Evolutionary conservation across 1,140 invertebrate species (phyloP), one percentile per base, ranked within the genome.

Genomic region (Drosophila auraria): DNA sequence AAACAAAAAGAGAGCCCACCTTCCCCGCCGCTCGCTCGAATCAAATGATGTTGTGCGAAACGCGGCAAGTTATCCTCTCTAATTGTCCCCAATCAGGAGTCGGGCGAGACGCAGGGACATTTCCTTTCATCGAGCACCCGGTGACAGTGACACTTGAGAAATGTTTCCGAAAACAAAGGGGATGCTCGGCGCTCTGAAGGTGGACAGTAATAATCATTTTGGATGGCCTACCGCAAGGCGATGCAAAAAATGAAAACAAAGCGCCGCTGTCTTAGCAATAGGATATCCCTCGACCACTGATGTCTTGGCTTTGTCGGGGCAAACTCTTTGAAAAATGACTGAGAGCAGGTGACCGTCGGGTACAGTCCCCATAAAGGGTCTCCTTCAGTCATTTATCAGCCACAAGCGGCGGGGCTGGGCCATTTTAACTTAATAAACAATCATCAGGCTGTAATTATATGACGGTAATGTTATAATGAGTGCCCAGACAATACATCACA

Each of bases 401-500:
- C 57, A 27, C 36, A 73, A 36, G 61, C 59, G 57, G 25, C 57
- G 62, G 36, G 77, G 20, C 57, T 59, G 36, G 80, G 65, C 64
- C 72, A 75, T 89, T 83, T 73, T 80, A 89, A 77, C 81, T 89
- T 89, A 84, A 89, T 89, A 89, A 89, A 84, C 78, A 89, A 89
- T 83, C 87, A 89, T 89, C 80, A 81, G 84, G 62, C 84, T 72
- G 84, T 89, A 89, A 89, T 89, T 89, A 89, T 89, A 69, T 83
- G 78, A 89, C 77, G 81, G 81, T 81, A 89, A 89, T 75, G 74
- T 73, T 70, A 84, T 89, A 89, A 89, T 81, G 84, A 78, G 84
- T 76, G 84, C 78, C 68, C 78, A 83, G 81, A 89, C 84, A 89
- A 89, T 89, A 84, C 84, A 83, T 89, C 84, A 89, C 50, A 33